Base-by-base conservation (phyloP, 2,888 invertebrate genomes). In the Habroteleia sp. region DNA sequence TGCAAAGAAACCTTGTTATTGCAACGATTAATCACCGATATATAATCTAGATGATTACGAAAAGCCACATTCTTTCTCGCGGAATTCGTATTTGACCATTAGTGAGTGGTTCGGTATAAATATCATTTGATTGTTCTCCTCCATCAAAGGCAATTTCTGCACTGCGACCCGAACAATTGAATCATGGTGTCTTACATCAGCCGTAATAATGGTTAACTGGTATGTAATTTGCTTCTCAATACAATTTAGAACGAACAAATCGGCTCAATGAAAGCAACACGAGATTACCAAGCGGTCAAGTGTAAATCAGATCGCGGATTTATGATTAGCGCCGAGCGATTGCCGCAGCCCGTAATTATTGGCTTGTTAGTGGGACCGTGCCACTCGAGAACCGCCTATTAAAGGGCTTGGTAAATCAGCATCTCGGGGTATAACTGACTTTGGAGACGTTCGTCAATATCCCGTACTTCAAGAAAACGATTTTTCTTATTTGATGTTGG, bases 101-200 rank as follows among this genome's bases (percentile, higher is more conserved):
- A n/a, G n/a, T n/a, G n/a, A n/a, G n/a, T n/a, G n/a, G n/a, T n/a
- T n/a, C n/a, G n/a, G n/a, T n/a, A n/a, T n/a, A n/a, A n/a, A n/a
- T n/a, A n/a, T 33, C 23, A 42, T 44, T 58, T 35, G 23, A 14
- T 44, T 25, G 16, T 35, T 58, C 11, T 29, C 35, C 5, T 44
- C 58, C 46, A 60, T 60, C 46, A 46, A 60, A 37, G 37, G 37
- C 35, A 39, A 60, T 60, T 60, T 46, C 46, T 60, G 29, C 37
- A 6, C 11, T 25, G 31, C 27, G 44, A n/a, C 11, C 33, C 2
- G 27, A 60, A 60, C 60, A 60, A 46, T 46, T 60, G 60, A 60
- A 60, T 60, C 60, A 48, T 39, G 46, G 48, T 60, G 25, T 60
- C 46, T 60, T 60, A 37, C 46, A 60, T 60, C 60, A 48, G 46